Evolutionary conservation across 2,113 vertebrate species (phyloP), one percentile per base, ranked within the genome.

Genomic region (Pavo muticus): DNA sequence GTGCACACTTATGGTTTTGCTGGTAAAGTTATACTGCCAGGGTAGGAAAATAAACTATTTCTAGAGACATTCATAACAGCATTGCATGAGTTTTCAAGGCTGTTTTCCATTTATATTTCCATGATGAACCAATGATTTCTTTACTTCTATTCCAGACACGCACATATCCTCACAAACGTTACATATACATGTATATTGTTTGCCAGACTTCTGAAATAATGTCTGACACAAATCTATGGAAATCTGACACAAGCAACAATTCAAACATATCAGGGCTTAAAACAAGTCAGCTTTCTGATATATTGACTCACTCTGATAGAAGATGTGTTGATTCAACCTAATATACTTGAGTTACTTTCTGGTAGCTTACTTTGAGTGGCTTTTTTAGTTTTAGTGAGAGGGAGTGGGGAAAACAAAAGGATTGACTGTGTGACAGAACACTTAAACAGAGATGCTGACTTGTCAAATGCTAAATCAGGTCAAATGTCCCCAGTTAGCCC

Each of bases 401-500:
- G 80, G 14, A 60, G 20, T 19, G 40, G 30, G 24, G 74, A 79
- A 29, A 57, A 54, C 42, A 72, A 84, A 69, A 82, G 48, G 65
- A 73, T 39, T 57, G 40, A 85, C 47, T 82, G 45, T 56, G 75
- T 96, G 92, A 86, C 44, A 93, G 74, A 67, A 78, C 77, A 75
- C n/a, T 76, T 29, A 91, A 96, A 93, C 64, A 92, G 90, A 92
- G 85, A 95, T 4, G 27, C 80, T 84, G 45, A 88, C 79, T 73
- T 97, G 95, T 97, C 96, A 95, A 90, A 96, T 91, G 83, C 68
- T 92, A 81, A 59, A 75, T 76, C 73, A 96, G 87, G 61, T 87
- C 81, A 89, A 82, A 71, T 65, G 56, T 90, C 90, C 72, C 84
- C 79, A 23, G 15, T 94, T 95, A 97, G 84, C 60, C 68, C 57